phyloP scores from a whole-genome alignment of 2,888 invertebrate species.

The Pandemis corylana region DNA sequence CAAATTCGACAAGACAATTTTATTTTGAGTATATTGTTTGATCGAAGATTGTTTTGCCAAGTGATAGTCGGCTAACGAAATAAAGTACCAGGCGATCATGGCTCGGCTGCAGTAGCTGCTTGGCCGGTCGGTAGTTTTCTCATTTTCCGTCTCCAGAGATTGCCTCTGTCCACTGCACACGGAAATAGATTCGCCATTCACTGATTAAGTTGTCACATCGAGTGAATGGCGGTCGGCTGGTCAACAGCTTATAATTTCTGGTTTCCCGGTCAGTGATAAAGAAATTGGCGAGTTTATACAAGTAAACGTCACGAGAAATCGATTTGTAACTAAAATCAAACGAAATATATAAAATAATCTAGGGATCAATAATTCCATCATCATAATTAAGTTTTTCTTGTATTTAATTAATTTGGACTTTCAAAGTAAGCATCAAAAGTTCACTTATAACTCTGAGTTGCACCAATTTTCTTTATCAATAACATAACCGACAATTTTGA shows the following conservation, averaged over 20 bases:
- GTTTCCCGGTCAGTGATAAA: slow-evolving; percentile 9
- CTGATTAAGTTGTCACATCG: slow-evolving; percentile 60
- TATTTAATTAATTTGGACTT: too few relatives aligned
- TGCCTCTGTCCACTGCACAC: slow-evolving; percentile 63
- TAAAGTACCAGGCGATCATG: slow-evolving; percentile 52
- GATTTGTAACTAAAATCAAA: not conserved
- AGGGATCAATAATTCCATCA: too few relatives aligned
- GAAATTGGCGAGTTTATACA: not conserved
- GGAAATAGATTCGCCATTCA: slow-evolving; percentile 75
- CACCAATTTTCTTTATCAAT: too few relatives aligned
- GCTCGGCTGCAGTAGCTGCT: slow-evolving; percentile 47
- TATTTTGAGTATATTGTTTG: not conserved
- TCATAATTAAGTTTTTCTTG: too few relatives aligned
- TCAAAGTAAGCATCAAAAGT: too few relatives aligned
- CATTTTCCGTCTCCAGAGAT: slow-evolving; percentile 65
- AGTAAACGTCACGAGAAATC: not conserved
- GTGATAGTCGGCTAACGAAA: slow-evolving; percentile 12
- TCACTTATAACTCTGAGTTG: too few relatives aligned
- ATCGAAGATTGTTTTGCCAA: slow-evolving; percentile 1
- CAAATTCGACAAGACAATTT: too few relatives aligned
- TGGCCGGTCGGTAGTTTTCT: slow-evolving; percentile 57
- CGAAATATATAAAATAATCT: too few relatives aligned
- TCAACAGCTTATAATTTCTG: slow-evolving; percentile 36
- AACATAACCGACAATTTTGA: too few relatives aligned
- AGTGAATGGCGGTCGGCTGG: slow-evolving; percentile 55